Evolutionary conservation across 2,113 vertebrate genomes (phyloP).

Genomic region (Columba janthina): DNA sequence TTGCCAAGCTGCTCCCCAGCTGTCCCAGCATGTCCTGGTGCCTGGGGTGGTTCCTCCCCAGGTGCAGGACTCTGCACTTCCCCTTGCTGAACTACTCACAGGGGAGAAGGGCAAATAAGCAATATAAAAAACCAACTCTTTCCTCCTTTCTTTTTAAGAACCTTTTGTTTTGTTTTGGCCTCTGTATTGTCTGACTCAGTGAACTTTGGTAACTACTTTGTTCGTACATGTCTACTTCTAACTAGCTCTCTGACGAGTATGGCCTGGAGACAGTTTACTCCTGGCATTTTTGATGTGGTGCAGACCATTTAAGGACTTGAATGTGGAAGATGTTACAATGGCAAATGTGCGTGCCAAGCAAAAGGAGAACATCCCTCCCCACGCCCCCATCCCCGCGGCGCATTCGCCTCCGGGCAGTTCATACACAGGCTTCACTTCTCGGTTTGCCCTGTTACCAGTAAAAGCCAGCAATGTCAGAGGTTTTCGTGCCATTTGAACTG

Average conservation of each 20-base stretch:
- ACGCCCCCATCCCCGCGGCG: not conserved
- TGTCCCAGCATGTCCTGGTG: too few species aligned
- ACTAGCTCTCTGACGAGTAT: not conserved
- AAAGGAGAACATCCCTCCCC: not conserved
- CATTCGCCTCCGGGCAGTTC: fast-evolving
- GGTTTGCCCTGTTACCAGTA: not conserved
- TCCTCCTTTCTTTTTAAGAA: not conserved
- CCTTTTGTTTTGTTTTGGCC: not conserved
- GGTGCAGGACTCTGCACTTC: too few species aligned
- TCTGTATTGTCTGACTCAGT: not conserved
- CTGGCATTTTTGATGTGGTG: not conserved
- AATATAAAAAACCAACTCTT: not conserved
- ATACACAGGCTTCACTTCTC: not conserved
- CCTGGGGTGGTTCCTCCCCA: too few species aligned
- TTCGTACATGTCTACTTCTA: not conserved
- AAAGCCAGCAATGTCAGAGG: not conserved
- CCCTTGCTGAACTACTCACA: not conserved
- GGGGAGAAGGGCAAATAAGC: not conserved
- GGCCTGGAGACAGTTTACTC: not conserved
- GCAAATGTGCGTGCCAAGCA: not conserved
- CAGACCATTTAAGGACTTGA: not conserved
- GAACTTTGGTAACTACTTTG: not conserved
- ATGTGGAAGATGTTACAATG: not conserved
- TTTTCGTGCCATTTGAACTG: not conserved
- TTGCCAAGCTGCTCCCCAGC: too few species aligned